phyloP scores from a whole-genome alignment of 2,113 vertebrate species.

The Clinocottus analis region DNA sequence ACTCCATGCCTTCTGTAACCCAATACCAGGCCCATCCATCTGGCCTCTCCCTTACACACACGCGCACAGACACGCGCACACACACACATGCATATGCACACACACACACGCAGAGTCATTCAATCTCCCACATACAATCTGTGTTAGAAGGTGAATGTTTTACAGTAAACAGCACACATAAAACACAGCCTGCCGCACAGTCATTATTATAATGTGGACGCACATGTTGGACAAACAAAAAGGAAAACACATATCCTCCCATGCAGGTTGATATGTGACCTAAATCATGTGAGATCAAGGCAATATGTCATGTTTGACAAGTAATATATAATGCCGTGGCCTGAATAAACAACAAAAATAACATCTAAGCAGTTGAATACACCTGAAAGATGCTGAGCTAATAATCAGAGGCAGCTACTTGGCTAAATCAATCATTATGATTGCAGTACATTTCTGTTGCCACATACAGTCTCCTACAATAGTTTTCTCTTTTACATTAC shows the following conservation, averaged over 20 bases:
- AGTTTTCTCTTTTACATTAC: not conserved
- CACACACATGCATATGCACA: constrained; percentile 45
- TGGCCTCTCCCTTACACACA: constrained; percentile 61
- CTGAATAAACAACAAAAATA: not conserved
- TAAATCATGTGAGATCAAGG: not conserved
- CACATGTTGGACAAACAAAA: constrained; percentile 16
- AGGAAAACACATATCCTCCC: constrained; percentile 5
- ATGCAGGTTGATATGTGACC: not conserved
- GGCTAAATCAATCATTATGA: no score
- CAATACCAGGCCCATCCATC: constrained; percentile 72
- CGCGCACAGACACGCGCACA: constrained; percentile 51
- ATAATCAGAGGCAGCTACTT: not conserved
- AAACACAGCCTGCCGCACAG: constrained; percentile 22
- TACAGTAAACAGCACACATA: constrained; percentile 59
- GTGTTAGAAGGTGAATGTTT: constrained; percentile 55
- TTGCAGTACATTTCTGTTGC: not conserved
- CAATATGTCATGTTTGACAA: constrained; percentile 1
- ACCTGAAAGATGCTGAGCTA: not conserved
- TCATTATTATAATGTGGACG: constrained; percentile 35
- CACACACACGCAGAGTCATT: constrained; percentile 44
- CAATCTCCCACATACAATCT: constrained; percentile 61
- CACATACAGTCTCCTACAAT: not conserved
- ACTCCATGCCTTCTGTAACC: constrained; percentile 77
- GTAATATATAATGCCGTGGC: not conserved
- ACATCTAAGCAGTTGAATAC: not conserved